Conservation (phyloP, 1,140 invertebrate genomes). For the Pygmarrhopalites habei region DNA sequence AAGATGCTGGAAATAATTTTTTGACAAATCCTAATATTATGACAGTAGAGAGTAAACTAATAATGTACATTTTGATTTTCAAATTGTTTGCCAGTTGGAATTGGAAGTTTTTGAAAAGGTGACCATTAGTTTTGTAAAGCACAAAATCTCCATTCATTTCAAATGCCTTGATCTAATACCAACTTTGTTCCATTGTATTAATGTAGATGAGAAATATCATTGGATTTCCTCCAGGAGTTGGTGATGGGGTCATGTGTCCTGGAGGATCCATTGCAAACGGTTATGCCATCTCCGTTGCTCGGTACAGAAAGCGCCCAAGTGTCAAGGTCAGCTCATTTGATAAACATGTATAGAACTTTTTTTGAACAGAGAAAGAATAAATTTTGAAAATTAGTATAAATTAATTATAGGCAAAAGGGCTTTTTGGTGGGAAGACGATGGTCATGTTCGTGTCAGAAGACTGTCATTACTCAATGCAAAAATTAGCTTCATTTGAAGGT, state of each 20-base stretch:
- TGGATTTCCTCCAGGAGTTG: slow-evolving; percentile 67
- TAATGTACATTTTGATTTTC: no score
- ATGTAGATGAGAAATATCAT: slow-evolving; percentile 79
- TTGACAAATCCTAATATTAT: no score
- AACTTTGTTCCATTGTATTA: no score
- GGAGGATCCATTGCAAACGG: slow-evolving; percentile 93
- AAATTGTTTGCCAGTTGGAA: no score
- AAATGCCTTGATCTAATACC: no score
- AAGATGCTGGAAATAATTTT: no score
- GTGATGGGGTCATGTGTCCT: slow-evolving; percentile 72
- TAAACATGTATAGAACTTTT: not conserved
- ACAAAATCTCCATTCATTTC: no score
- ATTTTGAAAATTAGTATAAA: not conserved
- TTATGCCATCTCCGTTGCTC: slow-evolving; percentile 84
- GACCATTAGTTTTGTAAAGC: no score
- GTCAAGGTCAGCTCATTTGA: slow-evolving; percentile 55
- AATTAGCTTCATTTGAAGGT: slow-evolving; percentile 61
- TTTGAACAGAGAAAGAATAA: no score
- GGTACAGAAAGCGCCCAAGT: slow-evolving; percentile 67
- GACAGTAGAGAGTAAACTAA: no score
- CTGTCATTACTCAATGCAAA: slow-evolving; percentile 91
- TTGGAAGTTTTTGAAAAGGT: slow-evolving; percentile 63
- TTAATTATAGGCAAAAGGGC: slow-evolving; percentile 46
- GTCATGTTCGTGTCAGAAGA: slow-evolving; percentile 79
- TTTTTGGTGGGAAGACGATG: slow-evolving; percentile 57